Evolutionary conservation across 1,140 invertebrate genomes (phyloP), one percentile per base, ranked within the genome.

Genomic region (Battus philenor): DNA sequence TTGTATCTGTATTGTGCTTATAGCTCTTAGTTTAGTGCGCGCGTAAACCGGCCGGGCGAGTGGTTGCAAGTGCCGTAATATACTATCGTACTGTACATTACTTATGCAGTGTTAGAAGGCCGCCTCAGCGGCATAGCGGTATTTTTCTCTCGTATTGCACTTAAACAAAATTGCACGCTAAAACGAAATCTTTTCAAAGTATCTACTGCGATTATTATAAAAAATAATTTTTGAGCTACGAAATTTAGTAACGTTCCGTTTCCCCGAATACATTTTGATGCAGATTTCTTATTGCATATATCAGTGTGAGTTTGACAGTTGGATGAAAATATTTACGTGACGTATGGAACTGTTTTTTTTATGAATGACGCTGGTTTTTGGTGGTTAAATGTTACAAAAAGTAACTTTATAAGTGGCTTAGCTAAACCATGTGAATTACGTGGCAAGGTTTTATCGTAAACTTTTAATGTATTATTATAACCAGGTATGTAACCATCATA

Each of bases 31-130:
- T 29, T 15, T 38, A 45, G 15, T 17, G 7, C 17, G 44, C 39
- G 50, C 52, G 43, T 59, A 66, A 77, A 78, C 69, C 66, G 71
- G 68, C 72, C 36, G 15, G 12, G 36, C 22, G 36, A 39, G 36
- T 26, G 36, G 20, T 26, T 39, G 36, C 36, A 39, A 39, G 15
- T 26, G 36, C 57, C 57, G 64, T 68, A 78, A 68, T 70, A 68
- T 59, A 74, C 67, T 70, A 70, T 70, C 73, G 58, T 60, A 52
- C 60, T 54, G 60, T 51, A 61, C 54, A 62, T 66, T 70, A 61
- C 61, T 61, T 69, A 66, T 70, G 63, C 71, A 75, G 77, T 77
- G 67, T 65, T 78, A 81, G 72, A 81, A 80, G 69, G 68, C 73
- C 75, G 65, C 56, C 57, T 50, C 66, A 32, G 50, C 59, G 64